Evolutionary conservation across 2,797 vertebrate genomes (phyloP), one percentile per base, ranked within the genome.

Genomic region (Lepilemur ruficaudatus): DNA sequence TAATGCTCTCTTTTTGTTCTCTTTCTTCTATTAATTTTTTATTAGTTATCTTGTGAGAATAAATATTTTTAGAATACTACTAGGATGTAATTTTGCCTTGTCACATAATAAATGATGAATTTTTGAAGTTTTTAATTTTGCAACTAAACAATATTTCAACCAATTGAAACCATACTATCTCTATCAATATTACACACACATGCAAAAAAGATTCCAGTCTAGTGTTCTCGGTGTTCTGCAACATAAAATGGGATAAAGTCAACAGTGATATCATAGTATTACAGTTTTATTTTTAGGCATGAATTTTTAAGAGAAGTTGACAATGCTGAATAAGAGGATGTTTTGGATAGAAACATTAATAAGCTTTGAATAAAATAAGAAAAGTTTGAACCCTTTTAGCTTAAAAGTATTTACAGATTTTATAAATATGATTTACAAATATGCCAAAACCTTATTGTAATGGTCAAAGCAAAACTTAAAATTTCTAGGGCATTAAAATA

Each of bases 251-350:
- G 57, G 7, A 41, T 46, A 82, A 75, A 3, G 43, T 82, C 14
- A 91, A 17, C 38, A 38, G 20, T 67, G 12, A 32, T 48, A 32
- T 79, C 35, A 55, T 23, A 38, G 76, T 38, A 41, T 67, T 61
- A 35, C 20, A 65, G 3, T 83, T 90, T 93, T 85, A 94, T 81
- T 92, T 91, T 91, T 35, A 95, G 93, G 48, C n/a, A 59, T 86
- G 92, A 43, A 83, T 94, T 94, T 96, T 96, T 88, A 96, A 67
- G 93, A 70, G 22, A 90, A 67, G 70, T 75, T 14, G 32, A 5
- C 87, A 57, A 85, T 92, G 48, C 30, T 87, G 48, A 93, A 55
- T 96, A 90, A 89, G 28, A 57, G 93, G 30, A 12, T 86, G 15
- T 61, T 93, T 89, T 70, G 18, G 20, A 46, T 94, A 23, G 81